phyloP scores from a whole-genome alignment of 2,888 invertebrate species.

The Perizoma flavofasciatum region DNA sequence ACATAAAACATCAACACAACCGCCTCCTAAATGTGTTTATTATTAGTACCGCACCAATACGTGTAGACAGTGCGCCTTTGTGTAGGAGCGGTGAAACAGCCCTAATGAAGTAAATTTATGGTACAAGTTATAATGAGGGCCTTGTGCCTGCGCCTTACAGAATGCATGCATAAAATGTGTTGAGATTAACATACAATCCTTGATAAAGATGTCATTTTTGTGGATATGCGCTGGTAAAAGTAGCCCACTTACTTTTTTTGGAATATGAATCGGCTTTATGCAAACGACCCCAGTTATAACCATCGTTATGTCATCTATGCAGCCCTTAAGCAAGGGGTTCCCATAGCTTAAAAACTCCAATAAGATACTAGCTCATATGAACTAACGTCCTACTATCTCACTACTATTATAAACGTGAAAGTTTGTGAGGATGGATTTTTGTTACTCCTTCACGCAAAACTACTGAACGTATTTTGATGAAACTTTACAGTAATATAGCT shows the following conservation, averaged over 20 bases:
- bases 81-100: constrained; percentile 36
- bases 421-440: no score
- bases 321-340: neutral
- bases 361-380: no score
- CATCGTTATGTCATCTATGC: constrained; percentile 1
- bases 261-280: constrained; percentile 4
- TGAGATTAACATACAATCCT: constrained; percentile 37
- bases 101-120: constrained; percentile 58
- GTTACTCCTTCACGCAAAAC: no score
- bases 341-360: no score
- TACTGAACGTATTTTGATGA: no score
- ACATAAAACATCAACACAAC: constrained; percentile 17
- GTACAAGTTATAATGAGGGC: constrained; percentile 43
- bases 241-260: constrained; percentile 9
- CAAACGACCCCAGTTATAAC: neutral
- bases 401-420: no score
- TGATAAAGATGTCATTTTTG: constrained; percentile 38
- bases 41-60: constrained; percentile 23
- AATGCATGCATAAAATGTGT: constrained; percentile 33
- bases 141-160: constrained; percentile 28
- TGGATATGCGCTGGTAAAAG: constrained; percentile 18
- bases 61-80: constrained; percentile 37
- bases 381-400: no score
- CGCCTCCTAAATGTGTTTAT: constrained; percentile 22
- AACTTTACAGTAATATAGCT: no score